Base-by-base conservation (phyloP, 2,888 invertebrate species). In the Brassicogethes aeneus region DNA sequence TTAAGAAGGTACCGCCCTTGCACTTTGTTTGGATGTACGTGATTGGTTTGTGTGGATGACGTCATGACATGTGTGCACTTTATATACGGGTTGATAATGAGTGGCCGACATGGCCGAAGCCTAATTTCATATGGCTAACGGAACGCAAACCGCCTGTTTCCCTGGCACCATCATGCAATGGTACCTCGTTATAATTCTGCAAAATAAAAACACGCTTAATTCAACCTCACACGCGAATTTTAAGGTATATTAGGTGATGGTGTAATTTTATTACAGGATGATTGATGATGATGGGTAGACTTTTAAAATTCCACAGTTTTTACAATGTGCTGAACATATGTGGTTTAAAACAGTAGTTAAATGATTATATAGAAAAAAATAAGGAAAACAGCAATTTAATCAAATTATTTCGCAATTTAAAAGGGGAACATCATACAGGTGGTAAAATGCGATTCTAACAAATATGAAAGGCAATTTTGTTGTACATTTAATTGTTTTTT, bases 31-130 rank as follows among this genome's bases (percentile, higher is more conserved):
- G 34, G 43, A 39, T 34, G 45, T 23, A 41, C 37, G 37, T 36
- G 44, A 54, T 54, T 54, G 54, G 54, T 39, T 23, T 41, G 29
- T 34, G 12, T n/a, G n/a, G 15, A 40, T 43, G 45, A 51, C 48
- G 50, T 52, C 51, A 52, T 42, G 53, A 44, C 54, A 53, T 50
- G 46, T 53, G 51, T 54, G 53, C 54, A 48, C 39, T 53, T 53
- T 52, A 54, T 54, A 44, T 47, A 46, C 54, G 47, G 49, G 42
- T 45, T 44, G 52, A 52, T 51, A 52, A 23, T 23, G 23, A 23
- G 46, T 45, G 41, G 42, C 41, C 44, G 46, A 45, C 46, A 51
- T 51, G 51, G 50, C 51, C 46, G 23, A 10, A n/a, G 48, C 51
- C 51, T 51, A 51, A 51, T 51, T 51, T 51, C 49, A 34, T 51